phyloP scores from a whole-genome alignment of 2,113 vertebrate species.

The Porphyrio hochstetteri region DNA sequence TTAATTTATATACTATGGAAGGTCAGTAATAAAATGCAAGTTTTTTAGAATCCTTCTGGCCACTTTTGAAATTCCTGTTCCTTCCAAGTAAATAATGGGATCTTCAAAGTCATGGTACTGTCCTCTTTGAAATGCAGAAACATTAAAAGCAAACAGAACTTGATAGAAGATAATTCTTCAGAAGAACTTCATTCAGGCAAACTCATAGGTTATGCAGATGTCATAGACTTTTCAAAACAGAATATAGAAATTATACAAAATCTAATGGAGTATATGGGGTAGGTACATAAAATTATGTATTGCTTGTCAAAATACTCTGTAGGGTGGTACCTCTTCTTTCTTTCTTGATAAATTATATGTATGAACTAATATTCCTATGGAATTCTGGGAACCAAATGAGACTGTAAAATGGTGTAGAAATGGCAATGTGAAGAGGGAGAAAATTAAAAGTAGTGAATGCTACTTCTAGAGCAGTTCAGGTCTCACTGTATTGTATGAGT shows the following conservation, averaged over 20 bases:
- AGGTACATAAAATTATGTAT: neutral
- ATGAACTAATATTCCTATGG: neutral
- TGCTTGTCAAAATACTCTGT: neutral
- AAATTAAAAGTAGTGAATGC: neutral
- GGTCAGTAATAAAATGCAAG: neutral
- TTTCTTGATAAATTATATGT: neutral
- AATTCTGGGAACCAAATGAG: neutral
- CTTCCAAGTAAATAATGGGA: neutral
- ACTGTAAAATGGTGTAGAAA: neutral
- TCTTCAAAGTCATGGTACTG: neutral
- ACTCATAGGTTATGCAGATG: neutral
- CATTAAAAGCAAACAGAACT: neutral
- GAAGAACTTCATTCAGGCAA: neutral
- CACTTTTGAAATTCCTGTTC: neutral
- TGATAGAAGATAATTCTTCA: neutral
- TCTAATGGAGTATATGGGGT: neutral
- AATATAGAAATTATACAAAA: neutral
- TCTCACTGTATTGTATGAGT: neutral
- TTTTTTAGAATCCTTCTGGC: neutral
- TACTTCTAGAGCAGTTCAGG: neutral
- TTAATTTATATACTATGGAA: neutral
- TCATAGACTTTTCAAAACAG: neutral
- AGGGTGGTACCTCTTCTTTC: neutral
- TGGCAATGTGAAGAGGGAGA: neutral
- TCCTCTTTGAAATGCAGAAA: neutral